Conservation (phyloP, 1,140 invertebrate species). For the Drosophila rhopaloa region DNA sequence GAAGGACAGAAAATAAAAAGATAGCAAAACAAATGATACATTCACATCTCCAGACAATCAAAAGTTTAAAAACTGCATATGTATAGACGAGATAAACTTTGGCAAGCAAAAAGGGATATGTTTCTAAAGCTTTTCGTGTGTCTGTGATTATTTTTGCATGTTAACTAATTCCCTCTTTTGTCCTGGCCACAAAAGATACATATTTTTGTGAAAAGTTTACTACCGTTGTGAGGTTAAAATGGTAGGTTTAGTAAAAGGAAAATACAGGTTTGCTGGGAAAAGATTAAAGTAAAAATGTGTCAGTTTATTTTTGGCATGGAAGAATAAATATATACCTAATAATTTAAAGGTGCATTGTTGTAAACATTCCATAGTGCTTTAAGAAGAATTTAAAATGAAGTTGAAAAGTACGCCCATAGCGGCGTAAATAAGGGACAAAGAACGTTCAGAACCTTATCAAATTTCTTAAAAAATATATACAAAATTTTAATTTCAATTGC, state of each 20-base stretch:
- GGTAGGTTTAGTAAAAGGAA: not conserved
- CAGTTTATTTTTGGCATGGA: not conserved
- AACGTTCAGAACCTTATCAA: too few species aligned
- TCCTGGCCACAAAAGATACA: constrained; percentile 24
- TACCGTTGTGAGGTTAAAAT: constrained; percentile 1
- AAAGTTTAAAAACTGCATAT: constrained; percentile 15
- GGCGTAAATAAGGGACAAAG: too few species aligned
- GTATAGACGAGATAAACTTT: constrained; percentile 31
- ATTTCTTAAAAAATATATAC: too few species aligned
- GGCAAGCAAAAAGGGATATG: constrained; percentile 24
- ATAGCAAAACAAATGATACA: constrained; percentile 22
- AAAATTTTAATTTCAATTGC: too few species aligned
- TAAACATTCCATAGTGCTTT: not conserved
- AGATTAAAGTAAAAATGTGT: constrained; percentile 17
- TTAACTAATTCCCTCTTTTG: constrained; percentile 38
- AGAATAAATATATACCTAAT: not conserved
- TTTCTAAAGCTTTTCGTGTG: constrained; percentile 1
- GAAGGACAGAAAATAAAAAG: constrained; percentile 12
- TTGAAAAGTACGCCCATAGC: too few species aligned
- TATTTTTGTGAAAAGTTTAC: constrained; percentile 10
- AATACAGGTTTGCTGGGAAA: constrained; percentile 11
- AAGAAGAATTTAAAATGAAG: too few species aligned
- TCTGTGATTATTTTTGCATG: constrained; percentile 44
- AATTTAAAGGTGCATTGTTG: too few species aligned
- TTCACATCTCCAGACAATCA: constrained; percentile 6